Evolutionary conservation across 2,113 vertebrate genomes (phyloP).

Genomic region (Labrus mixtus): DNA sequence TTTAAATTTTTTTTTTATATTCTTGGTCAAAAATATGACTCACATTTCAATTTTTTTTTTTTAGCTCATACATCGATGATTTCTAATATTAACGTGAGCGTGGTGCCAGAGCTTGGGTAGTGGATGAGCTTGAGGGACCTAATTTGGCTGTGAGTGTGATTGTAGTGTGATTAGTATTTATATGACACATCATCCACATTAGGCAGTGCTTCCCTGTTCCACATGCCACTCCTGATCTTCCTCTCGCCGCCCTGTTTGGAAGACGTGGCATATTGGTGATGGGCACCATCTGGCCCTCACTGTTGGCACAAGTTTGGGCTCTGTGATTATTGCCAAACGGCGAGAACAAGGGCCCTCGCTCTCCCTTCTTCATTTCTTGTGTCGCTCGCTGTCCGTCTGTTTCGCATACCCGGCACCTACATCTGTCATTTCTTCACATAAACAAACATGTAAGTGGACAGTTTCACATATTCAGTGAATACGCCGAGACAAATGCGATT

Average conservation of each 20-base stretch:
- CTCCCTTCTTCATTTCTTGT: slow-evolving; percentile 29
- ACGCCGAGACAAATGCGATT: neutral
- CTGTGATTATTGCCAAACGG: slow-evolving; percentile 77
- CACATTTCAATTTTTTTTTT: slow-evolving; percentile 42
- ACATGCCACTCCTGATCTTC: slow-evolving; percentile 71
- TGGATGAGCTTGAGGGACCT: slow-evolving; percentile 72
- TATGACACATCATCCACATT: slow-evolving; percentile 79
- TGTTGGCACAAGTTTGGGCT: slow-evolving; percentile 63
- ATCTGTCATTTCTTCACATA: slow-evolving; percentile 57
- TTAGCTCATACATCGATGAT: slow-evolving; percentile 53
- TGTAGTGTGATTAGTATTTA: slow-evolving; percentile 77
- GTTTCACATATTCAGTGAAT: slow-evolving; percentile 24
- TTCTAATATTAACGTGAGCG: slow-evolving; percentile 48
- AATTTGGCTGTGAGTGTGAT: slow-evolving; percentile 75
- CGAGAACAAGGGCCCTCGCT: slow-evolving; percentile 63
- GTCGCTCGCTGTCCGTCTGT: slow-evolving; percentile 42
- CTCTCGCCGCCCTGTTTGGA: slow-evolving; percentile 70
- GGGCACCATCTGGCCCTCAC: slow-evolving; percentile 79
- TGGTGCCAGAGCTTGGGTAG: slow-evolving; percentile 51
- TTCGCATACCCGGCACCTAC: slow-evolving; percentile 61
- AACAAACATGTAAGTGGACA: slow-evolving; percentile 49
- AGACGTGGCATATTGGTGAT: slow-evolving; percentile 71
- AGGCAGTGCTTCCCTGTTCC: slow-evolving; percentile 68
- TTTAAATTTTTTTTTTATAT: neutral
- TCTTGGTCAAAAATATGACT: slow-evolving; percentile 4